Percentiles rank a stretch among this genome's conserved stretches.
Evolutionary conservation across 64 coral and sea anemone species (phyloP).

Genomic region (Pocillopora verrucosa): DNA sequence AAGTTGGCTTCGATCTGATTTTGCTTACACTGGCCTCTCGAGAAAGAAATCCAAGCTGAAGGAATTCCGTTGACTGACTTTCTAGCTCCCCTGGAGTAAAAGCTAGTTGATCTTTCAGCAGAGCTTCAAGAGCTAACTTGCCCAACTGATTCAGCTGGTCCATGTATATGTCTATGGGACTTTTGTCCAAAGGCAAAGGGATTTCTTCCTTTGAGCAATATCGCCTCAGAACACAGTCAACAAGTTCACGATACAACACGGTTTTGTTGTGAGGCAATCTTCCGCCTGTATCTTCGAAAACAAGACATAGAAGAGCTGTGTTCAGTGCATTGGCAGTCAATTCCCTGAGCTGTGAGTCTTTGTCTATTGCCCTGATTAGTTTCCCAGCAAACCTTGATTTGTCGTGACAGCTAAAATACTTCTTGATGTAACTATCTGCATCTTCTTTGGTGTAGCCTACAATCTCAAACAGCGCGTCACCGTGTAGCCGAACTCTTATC

Average conservation of each 20-base stretch:
- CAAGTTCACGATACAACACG: conserved; percentile 10
- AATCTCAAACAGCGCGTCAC: background rate
- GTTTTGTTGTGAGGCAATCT: too few species aligned
- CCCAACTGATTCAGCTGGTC: conserved; percentile 1
- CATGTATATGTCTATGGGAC: background rate
- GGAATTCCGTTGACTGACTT: background rate
- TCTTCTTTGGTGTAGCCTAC: too few species aligned
- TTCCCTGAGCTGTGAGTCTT: background rate
- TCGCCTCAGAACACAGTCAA: background rate
- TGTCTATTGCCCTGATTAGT: background rate
- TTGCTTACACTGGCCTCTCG: background rate
- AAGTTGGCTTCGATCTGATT: background rate
- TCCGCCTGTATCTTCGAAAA: too few species aligned
- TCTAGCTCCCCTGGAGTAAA: background rate
- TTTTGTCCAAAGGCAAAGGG: background rate
- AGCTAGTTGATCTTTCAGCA: background rate
- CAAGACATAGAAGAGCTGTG: too few species aligned
- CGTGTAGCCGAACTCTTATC: background rate
- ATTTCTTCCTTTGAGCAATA: background rate
- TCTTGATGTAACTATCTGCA: too few species aligned
- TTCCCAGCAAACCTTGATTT: background rate
- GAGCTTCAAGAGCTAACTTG: conserved; percentile 34
- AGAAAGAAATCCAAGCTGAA: background rate
- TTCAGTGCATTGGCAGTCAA: background rate
- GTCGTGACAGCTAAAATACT: too few species aligned